Conservation (phyloP, 2,888 invertebrate genomes). For the Aphidius colemani region DNA sequence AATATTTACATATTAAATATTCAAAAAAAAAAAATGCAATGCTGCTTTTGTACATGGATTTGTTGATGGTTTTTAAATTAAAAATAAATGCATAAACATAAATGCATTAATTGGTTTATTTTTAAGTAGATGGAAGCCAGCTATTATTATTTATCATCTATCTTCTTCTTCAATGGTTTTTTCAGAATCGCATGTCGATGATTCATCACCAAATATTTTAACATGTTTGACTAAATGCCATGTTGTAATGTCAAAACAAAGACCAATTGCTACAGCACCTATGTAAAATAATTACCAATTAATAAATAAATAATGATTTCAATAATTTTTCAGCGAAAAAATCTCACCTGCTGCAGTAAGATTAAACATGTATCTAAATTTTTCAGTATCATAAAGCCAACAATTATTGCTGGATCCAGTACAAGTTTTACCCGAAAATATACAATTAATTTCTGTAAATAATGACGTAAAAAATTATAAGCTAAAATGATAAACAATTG, state of each 20-base stretch:
- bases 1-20: no score
- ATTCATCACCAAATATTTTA: slow-evolving; percentile 71
- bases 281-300: slow-evolving; percentile 10
- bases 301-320: background rate
- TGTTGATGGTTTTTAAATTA: no score
- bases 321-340: no score
- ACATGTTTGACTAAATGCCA: slow-evolving; percentile 74
- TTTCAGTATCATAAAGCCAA: slow-evolving; percentile 74
- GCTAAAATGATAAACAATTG: background rate
- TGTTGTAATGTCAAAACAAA: slow-evolving; percentile 69
- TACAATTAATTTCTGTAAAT: slow-evolving; percentile 67
- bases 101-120: no score
- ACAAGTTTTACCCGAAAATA: slow-evolving; percentile 77
- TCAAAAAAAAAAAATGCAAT: no score
- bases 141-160: no score
- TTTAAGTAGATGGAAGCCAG: no score
- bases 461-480: slow-evolving; percentile 17
- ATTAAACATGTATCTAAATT: slow-evolving; percentile 69
- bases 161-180: no score
- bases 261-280: slow-evolving; percentile 69
- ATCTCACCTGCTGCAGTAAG: slow-evolving; percentile 66
- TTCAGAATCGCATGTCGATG: background rate
- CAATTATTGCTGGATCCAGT: slow-evolving; percentile 70
- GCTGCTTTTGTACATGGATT: no score
- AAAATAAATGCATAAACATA: no score